These are phyloP conservation scores for Heterotis niloticus DNA, from an alignment of 2,113 vertebrate genomes.

Conservation along the genomic window DNA sequence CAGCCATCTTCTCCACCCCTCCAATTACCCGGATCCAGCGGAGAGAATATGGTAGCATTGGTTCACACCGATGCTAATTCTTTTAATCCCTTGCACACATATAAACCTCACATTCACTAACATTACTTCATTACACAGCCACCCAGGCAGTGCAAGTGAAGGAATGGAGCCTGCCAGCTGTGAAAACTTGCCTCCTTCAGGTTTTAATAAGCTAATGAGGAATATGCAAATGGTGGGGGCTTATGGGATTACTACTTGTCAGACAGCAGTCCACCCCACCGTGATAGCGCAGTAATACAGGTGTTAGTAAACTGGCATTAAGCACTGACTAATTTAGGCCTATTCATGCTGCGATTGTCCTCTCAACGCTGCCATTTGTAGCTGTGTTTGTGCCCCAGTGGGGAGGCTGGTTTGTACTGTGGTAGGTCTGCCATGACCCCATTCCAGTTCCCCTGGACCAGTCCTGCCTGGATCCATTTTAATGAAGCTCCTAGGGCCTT, in stretches of 20 bases:
- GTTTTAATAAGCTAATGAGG: conserved; percentile 78
- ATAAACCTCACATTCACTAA: conserved; percentile 76
- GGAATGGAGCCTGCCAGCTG: conserved; percentile 68
- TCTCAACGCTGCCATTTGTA: conserved; percentile 56
- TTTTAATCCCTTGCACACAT: conserved; percentile 82
- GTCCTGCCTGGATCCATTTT: conserved; percentile 42
- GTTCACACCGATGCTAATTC: conserved; percentile 75
- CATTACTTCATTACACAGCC: conserved; percentile 77
- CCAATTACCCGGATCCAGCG: conserved; percentile 78
- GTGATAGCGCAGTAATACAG: conserved; percentile 70
- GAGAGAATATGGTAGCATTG: conserved; percentile 71
- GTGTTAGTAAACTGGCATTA: conserved; percentile 75
- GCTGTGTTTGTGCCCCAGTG: conserved; percentile 50
- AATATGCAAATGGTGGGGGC: conserved; percentile 77
- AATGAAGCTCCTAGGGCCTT: conserved; percentile 27
- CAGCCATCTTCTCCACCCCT: conserved; percentile 77
- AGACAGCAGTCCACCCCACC: conserved; percentile 62
- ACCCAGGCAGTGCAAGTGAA: conserved; percentile 79
- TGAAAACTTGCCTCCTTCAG: conserved; percentile 69
- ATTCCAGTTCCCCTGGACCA: conserved; percentile 19
- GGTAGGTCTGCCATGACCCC: conserved; percentile 71
- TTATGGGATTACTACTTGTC: conserved; percentile 82
- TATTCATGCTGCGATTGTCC: conserved; percentile 60
- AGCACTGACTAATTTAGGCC: conserved; percentile 56
- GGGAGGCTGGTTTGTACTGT: conserved; percentile 61